phyloP scores from a whole-genome alignment of 2,888 invertebrate genomes.

The Brachylomia viminalis region DNA sequence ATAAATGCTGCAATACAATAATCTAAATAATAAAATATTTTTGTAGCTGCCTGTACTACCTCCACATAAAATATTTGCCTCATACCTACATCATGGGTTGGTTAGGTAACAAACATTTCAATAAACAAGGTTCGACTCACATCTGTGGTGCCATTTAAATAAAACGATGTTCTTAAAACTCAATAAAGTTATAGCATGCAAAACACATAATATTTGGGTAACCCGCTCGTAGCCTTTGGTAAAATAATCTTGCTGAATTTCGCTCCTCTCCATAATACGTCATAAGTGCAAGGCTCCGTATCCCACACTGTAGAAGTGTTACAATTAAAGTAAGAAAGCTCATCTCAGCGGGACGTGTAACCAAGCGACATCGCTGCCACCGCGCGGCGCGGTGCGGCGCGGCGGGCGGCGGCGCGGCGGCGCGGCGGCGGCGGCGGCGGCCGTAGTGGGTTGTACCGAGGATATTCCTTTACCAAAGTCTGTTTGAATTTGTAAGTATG shows the following conservation, averaged over 20 bases:
- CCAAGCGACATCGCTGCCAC: no score
- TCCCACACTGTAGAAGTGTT: conserved; percentile 10
- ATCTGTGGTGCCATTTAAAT: neutral
- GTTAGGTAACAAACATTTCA: neutral
- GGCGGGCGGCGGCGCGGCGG: no score
- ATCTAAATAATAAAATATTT: neutral
- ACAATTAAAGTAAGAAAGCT: conserved; percentile 44
- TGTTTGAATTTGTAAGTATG: neutral
- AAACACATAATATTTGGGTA: neutral
- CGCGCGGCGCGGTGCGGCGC: neutral
- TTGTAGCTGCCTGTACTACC: neutral
- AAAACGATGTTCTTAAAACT: neutral
- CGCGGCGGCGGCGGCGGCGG: neutral
- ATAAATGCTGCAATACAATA: neutral
- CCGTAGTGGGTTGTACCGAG: neutral
- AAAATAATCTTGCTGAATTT: neutral
- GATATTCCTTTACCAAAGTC: neutral
- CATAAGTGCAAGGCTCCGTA: neutral
- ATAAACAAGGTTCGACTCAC: neutral
- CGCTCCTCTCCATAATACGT: neutral
- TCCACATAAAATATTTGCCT: neutral
- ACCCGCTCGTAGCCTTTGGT: neutral
- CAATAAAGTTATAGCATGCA: neutral
- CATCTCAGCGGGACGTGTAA: conserved; percentile 1
- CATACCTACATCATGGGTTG: neutral